These are phyloP conservation scores for Alosa alosa DNA, from an alignment of 2,113 vertebrate species.

Conservation along the genomic window DNA sequence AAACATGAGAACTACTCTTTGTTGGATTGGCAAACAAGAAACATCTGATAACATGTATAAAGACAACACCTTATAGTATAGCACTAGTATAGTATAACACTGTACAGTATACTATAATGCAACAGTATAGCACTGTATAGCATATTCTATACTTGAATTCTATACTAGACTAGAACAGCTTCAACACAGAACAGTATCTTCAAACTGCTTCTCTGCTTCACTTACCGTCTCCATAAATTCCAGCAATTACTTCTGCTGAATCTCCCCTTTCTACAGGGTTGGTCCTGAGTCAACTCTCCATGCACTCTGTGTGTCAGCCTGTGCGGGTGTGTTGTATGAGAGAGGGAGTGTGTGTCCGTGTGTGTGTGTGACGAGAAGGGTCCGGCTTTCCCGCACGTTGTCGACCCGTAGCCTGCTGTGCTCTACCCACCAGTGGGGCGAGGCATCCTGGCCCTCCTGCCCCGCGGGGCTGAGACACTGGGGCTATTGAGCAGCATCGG, in stretches of 20 bases:
- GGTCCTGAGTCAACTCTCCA: constrained; percentile 13
- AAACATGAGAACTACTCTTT: no score
- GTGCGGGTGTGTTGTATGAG: background rate
- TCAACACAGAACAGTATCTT: background rate
- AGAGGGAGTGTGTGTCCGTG: background rate
- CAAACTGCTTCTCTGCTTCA: background rate
- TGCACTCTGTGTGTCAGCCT: background rate
- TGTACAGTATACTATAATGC: background rate
- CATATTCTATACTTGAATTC: background rate
- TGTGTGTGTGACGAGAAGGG: background rate
- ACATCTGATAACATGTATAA: no score
- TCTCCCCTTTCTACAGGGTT: background rate
- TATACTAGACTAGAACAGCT: background rate
- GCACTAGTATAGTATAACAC: no score
- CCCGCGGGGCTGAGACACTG: constrained; percentile 49
- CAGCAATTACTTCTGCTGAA: background rate
- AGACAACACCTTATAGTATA: no score
- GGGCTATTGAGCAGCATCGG: constrained; percentile 49
- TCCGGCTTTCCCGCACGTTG: background rate
- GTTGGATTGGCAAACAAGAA: no score
- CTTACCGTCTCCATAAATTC: constrained; percentile 4
- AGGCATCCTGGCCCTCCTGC: constrained; percentile 25
- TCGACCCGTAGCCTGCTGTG: background rate
- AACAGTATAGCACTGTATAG: background rate
- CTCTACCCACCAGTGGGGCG: constrained; percentile 3